phyloP scores from a whole-genome alignment of 35 echinoderm and acorn worm genomes.

The Amphiura filiformis region DNA sequence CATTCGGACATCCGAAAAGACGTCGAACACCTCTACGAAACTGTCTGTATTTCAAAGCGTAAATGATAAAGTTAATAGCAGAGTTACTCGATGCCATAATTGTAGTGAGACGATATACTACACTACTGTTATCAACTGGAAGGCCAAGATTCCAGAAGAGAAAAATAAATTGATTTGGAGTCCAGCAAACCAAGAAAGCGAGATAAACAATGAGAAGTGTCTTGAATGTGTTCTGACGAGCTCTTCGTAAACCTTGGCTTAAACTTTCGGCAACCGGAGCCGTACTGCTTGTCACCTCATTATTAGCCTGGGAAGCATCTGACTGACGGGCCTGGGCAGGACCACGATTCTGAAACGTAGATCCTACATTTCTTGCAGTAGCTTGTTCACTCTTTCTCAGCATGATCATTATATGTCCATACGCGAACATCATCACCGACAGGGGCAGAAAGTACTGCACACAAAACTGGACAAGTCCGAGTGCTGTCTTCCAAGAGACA shows the following conservation, averaged over 20 bases:
- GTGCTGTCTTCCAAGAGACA: neutral
- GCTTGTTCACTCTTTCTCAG: neutral
- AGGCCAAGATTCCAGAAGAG: slow-evolving; percentile 56
- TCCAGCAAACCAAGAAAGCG: slow-evolving; percentile 70
- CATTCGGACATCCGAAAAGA: neutral
- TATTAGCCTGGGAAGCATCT: too few species aligned
- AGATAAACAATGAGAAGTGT: slow-evolving; percentile 53
- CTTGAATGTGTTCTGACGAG: slow-evolving; percentile 41
- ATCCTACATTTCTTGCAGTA: neutral
- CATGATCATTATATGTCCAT: slow-evolving; percentile 13
- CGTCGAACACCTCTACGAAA: slow-evolving; percentile 48
- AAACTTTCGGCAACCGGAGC: neutral
- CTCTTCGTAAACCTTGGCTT: neutral
- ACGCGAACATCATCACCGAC: neutral
- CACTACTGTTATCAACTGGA: slow-evolving; percentile 39
- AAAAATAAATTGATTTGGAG: slow-evolving; percentile 74
- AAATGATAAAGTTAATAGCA: slow-evolving; percentile 75
- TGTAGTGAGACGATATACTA: slow-evolving; percentile 43
- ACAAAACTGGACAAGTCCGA: neutral
- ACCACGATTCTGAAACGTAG: too few species aligned
- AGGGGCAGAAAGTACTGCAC: slow-evolving; percentile 21
- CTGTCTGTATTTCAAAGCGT: slow-evolving; percentile 53
- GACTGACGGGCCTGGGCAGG: too few species aligned
- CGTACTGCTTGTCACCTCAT: too few species aligned
- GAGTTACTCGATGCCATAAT: slow-evolving; percentile 54